Conservation (phyloP, 2,888 invertebrate species). For the Ophioninae sp. region DNA sequence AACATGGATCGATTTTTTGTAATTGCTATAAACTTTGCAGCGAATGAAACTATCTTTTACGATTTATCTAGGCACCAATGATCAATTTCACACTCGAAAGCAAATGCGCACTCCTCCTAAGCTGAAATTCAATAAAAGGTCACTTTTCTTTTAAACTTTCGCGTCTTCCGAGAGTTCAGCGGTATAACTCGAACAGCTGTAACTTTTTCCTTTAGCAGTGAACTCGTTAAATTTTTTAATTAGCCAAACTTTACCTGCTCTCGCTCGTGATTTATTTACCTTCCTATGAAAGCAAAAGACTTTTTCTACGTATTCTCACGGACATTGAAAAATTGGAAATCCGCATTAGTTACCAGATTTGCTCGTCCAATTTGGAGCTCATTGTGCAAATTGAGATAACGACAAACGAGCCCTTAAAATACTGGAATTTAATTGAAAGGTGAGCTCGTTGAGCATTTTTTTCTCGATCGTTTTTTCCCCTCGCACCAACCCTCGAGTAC, state of each 20-base stretch:
- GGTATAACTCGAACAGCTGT: neutral
- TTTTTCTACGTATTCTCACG: neutral
- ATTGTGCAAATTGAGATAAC: constrained; percentile 4
- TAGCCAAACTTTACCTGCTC: neutral
- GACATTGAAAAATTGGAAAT: neutral
- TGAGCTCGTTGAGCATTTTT: neutral
- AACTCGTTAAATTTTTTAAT: neutral
- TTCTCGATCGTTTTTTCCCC: neutral
- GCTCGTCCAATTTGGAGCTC: neutral
- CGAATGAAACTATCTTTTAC: neutral
- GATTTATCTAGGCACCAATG: neutral
- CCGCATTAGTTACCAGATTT: neutral
- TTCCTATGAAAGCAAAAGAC: neutral
- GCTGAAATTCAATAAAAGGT: neutral
- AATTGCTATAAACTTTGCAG: neutral
- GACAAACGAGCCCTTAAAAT: neutral
- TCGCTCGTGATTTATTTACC: neutral
- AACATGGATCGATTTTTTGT: neutral
- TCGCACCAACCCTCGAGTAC: neutral
- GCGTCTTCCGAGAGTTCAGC: neutral
- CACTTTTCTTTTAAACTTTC: neutral
- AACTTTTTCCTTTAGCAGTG: constrained; percentile 5
- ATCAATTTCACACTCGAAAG: neutral
- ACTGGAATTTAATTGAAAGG: neutral
- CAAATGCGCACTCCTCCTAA: neutral